Evolutionary conservation across 2,797 vertebrate species (phyloP), one percentile per base, ranked within the genome.

Genomic region (Eospalax fontanierii): DNA sequence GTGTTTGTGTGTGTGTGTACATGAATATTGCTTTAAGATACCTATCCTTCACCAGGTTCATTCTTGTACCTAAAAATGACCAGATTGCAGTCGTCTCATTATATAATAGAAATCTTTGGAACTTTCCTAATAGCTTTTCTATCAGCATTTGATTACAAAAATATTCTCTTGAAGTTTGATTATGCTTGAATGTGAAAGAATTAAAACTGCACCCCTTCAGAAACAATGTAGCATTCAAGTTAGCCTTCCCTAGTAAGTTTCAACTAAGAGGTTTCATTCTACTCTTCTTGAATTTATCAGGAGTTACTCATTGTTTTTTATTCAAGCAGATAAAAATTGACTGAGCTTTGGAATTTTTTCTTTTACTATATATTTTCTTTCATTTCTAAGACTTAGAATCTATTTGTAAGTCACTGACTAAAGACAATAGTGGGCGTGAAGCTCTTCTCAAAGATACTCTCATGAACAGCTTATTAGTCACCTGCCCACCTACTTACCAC

Each of bases 361-460:
- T 33, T 46, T 11, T 70, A 79, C 76, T 76, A 46, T 61, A 35
- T 8, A 61, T 68, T 40, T n/a, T 90, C 63, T 92, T 71, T 87
- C 63, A 83, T 93, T 79, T 75, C 92, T 90, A 80, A 93, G 86
- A 30, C 9, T 83, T 89, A 24, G 26, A 79, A 88, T 90, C 54
- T 91, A 80, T 73, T 87, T 96, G 82, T 63, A 92, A 92, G 79
- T 82, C 83, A 38, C 63, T 76, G 71, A 66, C 40, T 65, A 91
- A 95, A 97, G 75, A 91, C 73, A 96, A 57, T 26, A 43, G 83
- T 92, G 89, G 59, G 65, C 92, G 50, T 86, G 89, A 78, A 94
- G 33, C 38, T 83, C 28, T 85, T 82, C 70, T 54, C 70, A 57
- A 63, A 92, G 74, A 91, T 63, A 74, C 15, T 74, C 65, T 78